A percentile compares a stretch with the other conserved stretches of the same genome.
Evolutionary conservation across 2,888 invertebrate species (phyloP).

Genomic region (Azorinus chamasolen): DNA sequence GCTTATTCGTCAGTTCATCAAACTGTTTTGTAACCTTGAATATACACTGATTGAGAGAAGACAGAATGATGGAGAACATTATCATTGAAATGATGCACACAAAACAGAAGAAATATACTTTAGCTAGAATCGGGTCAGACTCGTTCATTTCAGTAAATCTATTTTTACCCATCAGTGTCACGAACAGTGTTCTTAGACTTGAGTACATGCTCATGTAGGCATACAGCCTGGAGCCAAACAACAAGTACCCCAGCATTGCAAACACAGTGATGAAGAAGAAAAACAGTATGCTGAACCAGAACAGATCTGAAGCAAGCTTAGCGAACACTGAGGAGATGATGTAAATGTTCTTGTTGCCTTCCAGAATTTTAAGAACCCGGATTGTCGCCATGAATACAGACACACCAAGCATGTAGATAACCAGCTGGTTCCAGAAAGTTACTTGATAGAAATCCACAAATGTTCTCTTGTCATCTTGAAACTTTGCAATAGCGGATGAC

Average conservation of each 20-base stretch:
- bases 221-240: slow-evolving; percentile 64
- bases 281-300: slow-evolving; percentile 67
- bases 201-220: slow-evolving; percentile 65
- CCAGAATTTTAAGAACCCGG: slow-evolving; percentile 68
- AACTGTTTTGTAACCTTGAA: background rate
- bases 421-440: slow-evolving; percentile 67
- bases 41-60: background rate
- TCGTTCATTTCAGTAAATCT: slow-evolving; percentile 64
- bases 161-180: slow-evolving; percentile 71
- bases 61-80: slow-evolving; percentile 66
- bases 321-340: too few species aligned
- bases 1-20: background rate
- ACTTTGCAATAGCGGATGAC: slow-evolving; percentile 48
- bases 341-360: slow-evolving; percentile 64
- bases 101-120: slow-evolving; percentile 68
- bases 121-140: slow-evolving; percentile 61
- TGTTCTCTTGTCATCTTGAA: slow-evolving; percentile 59
- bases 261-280: slow-evolving; percentile 64
- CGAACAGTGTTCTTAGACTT: slow-evolving; percentile 65
- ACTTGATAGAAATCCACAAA: slow-evolving; percentile 74
- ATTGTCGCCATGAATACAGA: slow-evolving; percentile 67
- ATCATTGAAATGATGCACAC: slow-evolving; percentile 67
- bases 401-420: slow-evolving; percentile 58
- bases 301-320: slow-evolving; percentile 43
- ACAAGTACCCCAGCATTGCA: slow-evolving; percentile 60